Base-by-base conservation (phyloP, 2,797 vertebrate species). In the Ctenochaetus hawaiiensis region DNA sequence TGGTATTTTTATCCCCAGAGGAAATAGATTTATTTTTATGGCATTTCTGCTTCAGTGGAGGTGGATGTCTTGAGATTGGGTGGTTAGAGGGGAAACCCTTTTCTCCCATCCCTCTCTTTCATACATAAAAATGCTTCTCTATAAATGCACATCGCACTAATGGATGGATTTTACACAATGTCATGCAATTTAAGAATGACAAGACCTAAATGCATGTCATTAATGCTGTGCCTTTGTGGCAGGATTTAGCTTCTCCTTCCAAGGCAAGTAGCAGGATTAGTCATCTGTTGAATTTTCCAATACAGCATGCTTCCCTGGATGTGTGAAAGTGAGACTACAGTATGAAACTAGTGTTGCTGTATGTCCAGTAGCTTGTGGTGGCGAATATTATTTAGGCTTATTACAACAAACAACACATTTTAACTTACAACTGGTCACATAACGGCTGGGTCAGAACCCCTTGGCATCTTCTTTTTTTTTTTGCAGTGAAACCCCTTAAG, bases 11-110 rank as follows among this genome's bases (percentile, higher is more conserved):
- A 73, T 77, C 65, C 61, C 43, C 49, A 66, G 65, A 75, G 52
- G 75, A 79, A 79, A 83, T 52, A 62, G 39, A 75, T 63, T 52
- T 67, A 73, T 43, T 62, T 77, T 82, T 60, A 56, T 74, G 64
- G 54, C 66, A 45, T 75, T 72, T 63, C 58, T 75, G 62, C 76
- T 67, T 67, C 61, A 83, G 51, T 11, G 30, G 62, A 63, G 51
- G 45, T 8, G 41, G 62, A 58, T 45, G 22, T 57, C 13, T 30
- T n/a, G 23, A 59, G 56, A 71, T 17, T 52, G 30, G 37, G 43
- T 34, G 68, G 63, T 67, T 56, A 22, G 52, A 34, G 54, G 11
- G 22, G 12, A 8, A 43, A 43, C 30, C 12, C 39, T 6, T 22
- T 18, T 41, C 2, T 60, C 34, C 18, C 47, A 37, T 26, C 1